Percentiles rank a stretch among this genome's conserved stretches.
These are phyloP conservation scores for Augochlora pura DNA, from an alignment of 1,140 invertebrate genomes.

Conservation along the genomic window DNA sequence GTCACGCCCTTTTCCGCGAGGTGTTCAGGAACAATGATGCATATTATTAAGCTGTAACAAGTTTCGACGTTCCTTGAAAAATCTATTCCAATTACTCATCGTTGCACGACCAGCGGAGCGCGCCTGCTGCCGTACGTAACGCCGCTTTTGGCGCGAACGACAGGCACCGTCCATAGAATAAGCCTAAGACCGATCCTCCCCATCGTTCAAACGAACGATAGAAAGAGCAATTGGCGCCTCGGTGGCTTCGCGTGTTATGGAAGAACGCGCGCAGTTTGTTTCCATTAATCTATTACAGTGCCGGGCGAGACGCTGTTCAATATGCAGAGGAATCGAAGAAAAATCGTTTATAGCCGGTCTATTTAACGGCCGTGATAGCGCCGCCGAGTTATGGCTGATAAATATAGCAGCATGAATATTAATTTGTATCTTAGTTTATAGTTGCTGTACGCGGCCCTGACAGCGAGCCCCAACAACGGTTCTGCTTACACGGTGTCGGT, in stretches of 20 bases:
- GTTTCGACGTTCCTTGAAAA: too few species aligned
- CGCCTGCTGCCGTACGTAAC: too few species aligned
- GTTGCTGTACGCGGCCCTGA: background rate
- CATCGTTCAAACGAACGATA: background rate
- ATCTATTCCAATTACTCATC: too few species aligned
- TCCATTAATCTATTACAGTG: slow-evolving; percentile 3
- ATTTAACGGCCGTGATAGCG: background rate
- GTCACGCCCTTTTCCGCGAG: too few species aligned
- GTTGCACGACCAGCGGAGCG: too few species aligned
- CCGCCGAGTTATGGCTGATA: slow-evolving; percentile 11
- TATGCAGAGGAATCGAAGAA: background rate
- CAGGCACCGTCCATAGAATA: too few species aligned
- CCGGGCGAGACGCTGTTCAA: background rate
- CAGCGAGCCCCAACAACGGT: background rate
- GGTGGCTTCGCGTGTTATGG: background rate
- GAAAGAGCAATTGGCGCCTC: background rate
- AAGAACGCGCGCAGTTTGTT: background rate
- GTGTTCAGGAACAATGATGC: too few species aligned
- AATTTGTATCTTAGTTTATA: slow-evolving; percentile 33
- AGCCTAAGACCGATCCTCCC: background rate
- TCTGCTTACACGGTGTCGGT: background rate
- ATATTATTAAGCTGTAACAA: too few species aligned
- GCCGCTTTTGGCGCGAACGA: too few species aligned
- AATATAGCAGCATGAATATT: slow-evolving; percentile 23
- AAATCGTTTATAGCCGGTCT: background rate